Evolutionary conservation across 1,140 invertebrate genomes (phyloP), one percentile per base, ranked within the genome.

Genomic region (Diuraphis noxia): DNA sequence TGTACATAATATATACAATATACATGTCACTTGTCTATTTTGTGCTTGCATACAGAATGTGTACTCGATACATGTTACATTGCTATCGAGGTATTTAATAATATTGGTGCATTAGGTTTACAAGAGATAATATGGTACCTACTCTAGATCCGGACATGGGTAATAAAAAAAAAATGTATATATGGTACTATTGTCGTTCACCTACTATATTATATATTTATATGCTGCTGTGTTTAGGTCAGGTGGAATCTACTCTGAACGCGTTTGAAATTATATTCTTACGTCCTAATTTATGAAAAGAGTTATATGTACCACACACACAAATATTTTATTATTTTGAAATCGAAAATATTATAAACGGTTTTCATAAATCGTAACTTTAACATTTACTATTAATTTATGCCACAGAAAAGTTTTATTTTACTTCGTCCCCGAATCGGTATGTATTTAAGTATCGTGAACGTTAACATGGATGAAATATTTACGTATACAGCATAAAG

Each of bases 381-480:
- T 36, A 63, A 49, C 43, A 13, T 86, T 49, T 86, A 49, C 49
- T 86, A 86, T 86, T 49, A 46, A 49, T 86, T 86, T 86, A 86
- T 86, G n/a, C 43, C 43, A 41, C 9, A 13, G n/a, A 86, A 72
- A 86, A 86, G 84, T 86, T 86, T 86, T 34, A 86, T 86, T 86
- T 36, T 34, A 49, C n/a, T 49, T 34, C 34, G 84, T 49, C 38
- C 36, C 19, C 23, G 21, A 7, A 21, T 43, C n/a, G 41, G 43
- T 46, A 86, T 34, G 43, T 34, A 86, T 49, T 86, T 49, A 86
- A 86, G 84, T 49, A 36, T 40, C 30, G 30, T 49, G 19, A 86
- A 86, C 43, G 84, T 86, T 49, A 36, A 43, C 34, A 46, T 2
- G n/a, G 36, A 86, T 49, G 43, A 49, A 86, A 86, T 49, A 49